Evolutionary conservation across 2,888 invertebrate species (phyloP).

Genomic region (Terebella lapidaria): DNA sequence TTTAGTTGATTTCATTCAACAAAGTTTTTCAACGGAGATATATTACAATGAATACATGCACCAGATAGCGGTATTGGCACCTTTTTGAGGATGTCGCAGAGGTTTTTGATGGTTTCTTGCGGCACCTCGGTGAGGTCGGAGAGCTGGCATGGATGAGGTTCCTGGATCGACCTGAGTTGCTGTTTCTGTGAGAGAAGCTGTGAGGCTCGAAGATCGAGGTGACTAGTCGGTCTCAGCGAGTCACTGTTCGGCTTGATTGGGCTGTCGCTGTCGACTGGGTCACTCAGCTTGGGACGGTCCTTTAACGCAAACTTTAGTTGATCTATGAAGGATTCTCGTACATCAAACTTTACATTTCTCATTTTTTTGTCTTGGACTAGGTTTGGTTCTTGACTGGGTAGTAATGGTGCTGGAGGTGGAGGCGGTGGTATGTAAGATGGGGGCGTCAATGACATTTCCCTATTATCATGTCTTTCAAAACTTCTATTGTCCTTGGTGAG

Average conservation of each 20-base stretch:
- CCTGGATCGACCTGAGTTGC: constrained; percentile 30
- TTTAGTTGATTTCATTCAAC: too few relatives aligned
- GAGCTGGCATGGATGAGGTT: constrained; percentile 34
- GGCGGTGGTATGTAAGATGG: neutral
- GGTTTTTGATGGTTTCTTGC: constrained; percentile 28
- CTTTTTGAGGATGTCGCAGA: constrained; percentile 40
- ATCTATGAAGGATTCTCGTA: neutral
- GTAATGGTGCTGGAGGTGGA: neutral
- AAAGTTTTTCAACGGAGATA: too few relatives aligned
- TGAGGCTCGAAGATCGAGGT: constrained; percentile 27
- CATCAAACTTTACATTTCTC: too few relatives aligned
- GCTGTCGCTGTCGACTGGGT: too few relatives aligned
- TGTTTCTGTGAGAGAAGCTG: constrained; percentile 33
- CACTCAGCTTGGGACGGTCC: too few relatives aligned
- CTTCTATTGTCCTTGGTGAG: too few relatives aligned
- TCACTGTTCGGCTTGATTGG: neutral
- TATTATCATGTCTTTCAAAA: too few relatives aligned
- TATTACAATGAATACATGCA: too few relatives aligned
- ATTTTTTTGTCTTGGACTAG: too few relatives aligned
- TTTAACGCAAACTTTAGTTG: neutral
- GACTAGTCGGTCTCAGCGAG: neutral
- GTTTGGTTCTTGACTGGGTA: too few relatives aligned
- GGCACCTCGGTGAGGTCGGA: constrained; percentile 28
- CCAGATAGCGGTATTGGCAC: too few relatives aligned
- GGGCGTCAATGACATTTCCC: too few relatives aligned